Evolutionary conservation across 30 jellyfish, hydroid and myxozoan species (phyloP).

Genomic region (Cassiopea andromeda): DNA sequence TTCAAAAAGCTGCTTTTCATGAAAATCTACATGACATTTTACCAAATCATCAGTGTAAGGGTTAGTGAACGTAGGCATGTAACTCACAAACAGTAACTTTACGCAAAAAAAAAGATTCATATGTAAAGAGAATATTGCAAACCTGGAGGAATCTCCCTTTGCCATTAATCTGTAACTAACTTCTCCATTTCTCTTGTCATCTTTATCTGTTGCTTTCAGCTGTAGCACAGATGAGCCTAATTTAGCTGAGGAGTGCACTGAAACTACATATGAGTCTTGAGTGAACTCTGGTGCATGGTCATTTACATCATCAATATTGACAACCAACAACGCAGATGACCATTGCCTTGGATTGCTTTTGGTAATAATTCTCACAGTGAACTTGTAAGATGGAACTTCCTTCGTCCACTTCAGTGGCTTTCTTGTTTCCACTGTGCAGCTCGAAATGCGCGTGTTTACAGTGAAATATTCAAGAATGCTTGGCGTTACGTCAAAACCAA

Average conservation of each 20-base stretch:
- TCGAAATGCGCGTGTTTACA: constrained; percentile 68
- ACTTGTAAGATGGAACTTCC: constrained; percentile 65
- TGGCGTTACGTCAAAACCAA: constrained; percentile 83
- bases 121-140: background rate
- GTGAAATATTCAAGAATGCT: constrained; percentile 58
- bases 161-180: constrained; percentile 60
- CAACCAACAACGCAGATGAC: constrained; percentile 72
- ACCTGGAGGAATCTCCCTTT: constrained; percentile 54
- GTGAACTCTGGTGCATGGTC: constrained; percentile 84
- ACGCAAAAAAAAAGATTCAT: too few relatives aligned
- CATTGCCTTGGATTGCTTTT: constrained; percentile 67
- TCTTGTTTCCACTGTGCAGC: constrained; percentile 77
- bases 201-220: constrained; percentile 83
- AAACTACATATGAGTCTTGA: constrained; percentile 82
- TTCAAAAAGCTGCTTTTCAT: too few relatives aligned
- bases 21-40: too few relatives aligned
- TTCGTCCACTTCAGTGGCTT: constrained; percentile 74
- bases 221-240: constrained; percentile 73
- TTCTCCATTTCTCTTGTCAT: constrained; percentile 78
- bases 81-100: too few relatives aligned
- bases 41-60: too few relatives aligned
- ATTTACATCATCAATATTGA: constrained; percentile 69
- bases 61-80: too few relatives aligned
- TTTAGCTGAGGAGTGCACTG: constrained; percentile 39
- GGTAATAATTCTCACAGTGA: constrained; percentile 79